Percentiles rank a stretch among this genome's conserved stretches.
Conservation (phyloP, 2,113 vertebrate genomes). For the Myotis lucifugus region DNA sequence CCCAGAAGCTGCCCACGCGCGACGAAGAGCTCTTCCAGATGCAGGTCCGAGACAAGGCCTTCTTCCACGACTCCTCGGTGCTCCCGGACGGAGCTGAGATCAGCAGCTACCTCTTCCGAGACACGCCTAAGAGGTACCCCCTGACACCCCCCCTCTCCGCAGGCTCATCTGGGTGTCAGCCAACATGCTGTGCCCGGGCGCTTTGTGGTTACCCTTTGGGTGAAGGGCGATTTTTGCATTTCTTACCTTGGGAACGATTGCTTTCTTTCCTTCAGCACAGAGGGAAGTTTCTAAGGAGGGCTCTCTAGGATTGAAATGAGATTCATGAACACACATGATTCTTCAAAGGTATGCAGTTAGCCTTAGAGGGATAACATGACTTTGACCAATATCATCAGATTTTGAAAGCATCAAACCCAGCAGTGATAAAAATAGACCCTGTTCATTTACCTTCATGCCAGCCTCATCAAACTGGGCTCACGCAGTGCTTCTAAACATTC, state of each 20-base stretch:
- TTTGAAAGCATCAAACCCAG: not conserved
- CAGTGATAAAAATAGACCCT: not conserved
- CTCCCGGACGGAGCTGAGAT: constrained; percentile 98
- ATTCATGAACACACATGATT: not conserved
- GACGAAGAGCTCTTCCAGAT: constrained; percentile 98
- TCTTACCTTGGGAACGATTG: not conserved
- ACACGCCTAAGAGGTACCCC: constrained; percentile 95
- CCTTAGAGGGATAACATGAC: not conserved
- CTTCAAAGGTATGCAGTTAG: not conserved
- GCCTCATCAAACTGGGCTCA: not conserved
- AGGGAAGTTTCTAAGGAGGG: not conserved
- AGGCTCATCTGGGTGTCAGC: not conserved
- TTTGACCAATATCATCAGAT: not conserved
- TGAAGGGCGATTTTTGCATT: not conserved
- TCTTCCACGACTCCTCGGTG: constrained; percentile 95
- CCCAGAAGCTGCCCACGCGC: constrained; percentile 96
- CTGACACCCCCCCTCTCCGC: not conserved
- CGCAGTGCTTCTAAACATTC: not conserved
- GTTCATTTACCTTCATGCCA: not conserved
- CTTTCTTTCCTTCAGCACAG: not conserved
- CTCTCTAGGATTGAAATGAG: not conserved
- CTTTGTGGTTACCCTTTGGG: not conserved
- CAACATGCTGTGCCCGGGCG: not conserved
- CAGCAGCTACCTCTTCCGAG: constrained; percentile 96
- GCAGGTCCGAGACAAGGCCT: constrained; percentile 95